Evolutionary conservation across 2,797 vertebrate genomes (phyloP).

Genomic region (Leuciscus waleckii): DNA sequence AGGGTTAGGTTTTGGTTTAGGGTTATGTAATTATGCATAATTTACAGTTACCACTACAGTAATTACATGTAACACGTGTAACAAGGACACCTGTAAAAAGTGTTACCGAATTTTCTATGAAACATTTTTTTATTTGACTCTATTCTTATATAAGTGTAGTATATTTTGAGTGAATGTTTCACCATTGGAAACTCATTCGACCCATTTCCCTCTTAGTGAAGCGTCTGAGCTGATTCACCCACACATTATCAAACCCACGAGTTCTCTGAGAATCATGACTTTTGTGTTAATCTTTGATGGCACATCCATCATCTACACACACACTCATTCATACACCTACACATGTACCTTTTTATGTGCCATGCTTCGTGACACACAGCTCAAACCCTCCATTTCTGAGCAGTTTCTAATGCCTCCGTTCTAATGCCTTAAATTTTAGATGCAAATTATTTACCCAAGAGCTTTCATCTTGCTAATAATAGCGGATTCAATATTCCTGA

Average conservation of each 20-base stretch:
- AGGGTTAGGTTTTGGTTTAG: no score
- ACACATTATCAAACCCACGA: constrained; percentile 19
- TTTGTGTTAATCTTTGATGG: constrained; percentile 18
- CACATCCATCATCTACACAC: constrained; percentile 31
- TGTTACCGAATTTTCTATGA: background rate
- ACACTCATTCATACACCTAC: constrained; percentile 39
- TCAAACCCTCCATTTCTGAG: background rate
- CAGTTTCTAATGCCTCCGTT: constrained; percentile 7
- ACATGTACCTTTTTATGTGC: constrained; percentile 23
- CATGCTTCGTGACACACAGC: constrained; percentile 24
- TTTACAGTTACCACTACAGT: no score
- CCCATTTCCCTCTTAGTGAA: constrained; percentile 7
- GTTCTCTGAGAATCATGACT: constrained; percentile 20
- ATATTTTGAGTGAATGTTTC: background rate
- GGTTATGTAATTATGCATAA: no score
- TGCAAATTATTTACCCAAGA: constrained; percentile 8
- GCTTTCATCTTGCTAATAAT: constrained; percentile 17
- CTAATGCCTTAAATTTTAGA: constrained; percentile 13
- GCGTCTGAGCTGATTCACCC: constrained; percentile 21
- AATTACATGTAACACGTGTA: no score
- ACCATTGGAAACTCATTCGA: background rate
- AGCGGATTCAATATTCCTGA: background rate
- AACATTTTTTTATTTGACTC: background rate
- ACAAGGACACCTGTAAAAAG: no score
- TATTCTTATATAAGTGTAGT: background rate